phyloP scores from a whole-genome alignment of 1,140 invertebrate species.

The roundworm (Caenorhabditis elegans) region DNA sequence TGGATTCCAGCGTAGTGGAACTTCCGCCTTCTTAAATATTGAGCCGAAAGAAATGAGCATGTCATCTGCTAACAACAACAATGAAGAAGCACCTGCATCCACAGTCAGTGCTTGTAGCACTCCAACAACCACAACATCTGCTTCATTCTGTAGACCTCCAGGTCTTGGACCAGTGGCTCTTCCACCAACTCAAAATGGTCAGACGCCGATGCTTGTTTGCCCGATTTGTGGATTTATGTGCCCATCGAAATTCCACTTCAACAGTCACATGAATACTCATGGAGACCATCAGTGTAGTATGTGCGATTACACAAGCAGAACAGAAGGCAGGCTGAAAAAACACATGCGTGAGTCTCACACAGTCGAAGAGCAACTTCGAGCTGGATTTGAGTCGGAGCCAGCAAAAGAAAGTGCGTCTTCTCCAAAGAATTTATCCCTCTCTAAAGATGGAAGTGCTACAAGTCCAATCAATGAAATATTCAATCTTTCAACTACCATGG shows the following conservation, averaged over 20 bases:
- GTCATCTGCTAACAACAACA: neutral
- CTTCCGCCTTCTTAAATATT: neutral
- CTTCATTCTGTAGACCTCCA: conserved; percentile 36
- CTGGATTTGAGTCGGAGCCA: conserved; percentile 59
- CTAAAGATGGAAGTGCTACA: neutral
- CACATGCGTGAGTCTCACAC: conserved; percentile 72
- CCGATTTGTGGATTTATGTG: conserved; percentile 66
- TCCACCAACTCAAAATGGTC: conserved; percentile 26
- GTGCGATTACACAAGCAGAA: conserved; percentile 72
- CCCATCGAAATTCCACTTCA: conserved; percentile 67
- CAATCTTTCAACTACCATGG: conserved; percentile 52
- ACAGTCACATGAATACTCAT: conserved; percentile 71
- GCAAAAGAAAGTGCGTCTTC: neutral
- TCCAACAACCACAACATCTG: conserved; percentile 2
- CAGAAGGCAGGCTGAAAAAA: conserved; percentile 71
- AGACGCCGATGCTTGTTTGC: conserved; percentile 55
- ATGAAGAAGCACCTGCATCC: neutral
- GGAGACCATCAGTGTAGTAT: conserved; percentile 69
- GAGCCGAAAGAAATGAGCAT: neutral
- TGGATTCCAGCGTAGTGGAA: neutral
- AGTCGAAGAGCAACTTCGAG: conserved; percentile 54
- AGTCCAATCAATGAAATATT: conserved; percentile 60
- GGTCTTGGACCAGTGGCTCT: conserved; percentile 32
- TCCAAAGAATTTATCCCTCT: neutral
- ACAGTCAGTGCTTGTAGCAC: neutral